Percentiles rank a stretch among this genome's conserved stretches.
Conservation (phyloP, 2,113 vertebrate genomes). For the Gracilinanus agilis region DNA sequence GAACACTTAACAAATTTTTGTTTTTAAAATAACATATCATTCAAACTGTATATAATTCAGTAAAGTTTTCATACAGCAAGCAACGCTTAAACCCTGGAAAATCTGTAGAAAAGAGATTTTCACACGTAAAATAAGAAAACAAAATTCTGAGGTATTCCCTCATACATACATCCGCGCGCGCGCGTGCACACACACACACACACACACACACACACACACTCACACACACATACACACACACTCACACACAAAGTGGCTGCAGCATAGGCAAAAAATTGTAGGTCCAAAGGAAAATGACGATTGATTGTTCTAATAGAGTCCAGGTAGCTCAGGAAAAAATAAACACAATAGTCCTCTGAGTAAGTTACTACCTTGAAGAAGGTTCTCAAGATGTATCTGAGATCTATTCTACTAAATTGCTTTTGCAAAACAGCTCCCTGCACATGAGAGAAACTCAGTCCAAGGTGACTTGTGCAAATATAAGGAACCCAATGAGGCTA, state of each 20-base stretch:
- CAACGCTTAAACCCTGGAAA: slow-evolving; percentile 90
- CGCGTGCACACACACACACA: slow-evolving; percentile 54
- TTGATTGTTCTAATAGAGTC: slow-evolving; percentile 88
- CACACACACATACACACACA: slow-evolving; percentile 45
- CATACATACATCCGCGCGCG: slow-evolving; percentile 66
- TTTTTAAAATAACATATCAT: slow-evolving; percentile 92
- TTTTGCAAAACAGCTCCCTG: slow-evolving; percentile 91
- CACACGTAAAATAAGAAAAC: slow-evolving; percentile 85
- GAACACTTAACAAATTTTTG: slow-evolving; percentile 88
- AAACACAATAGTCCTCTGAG: slow-evolving; percentile 85
- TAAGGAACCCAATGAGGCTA: slow-evolving; percentile 85
- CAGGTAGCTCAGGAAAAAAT: slow-evolving; percentile 86
- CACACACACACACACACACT: slow-evolving; percentile 55
- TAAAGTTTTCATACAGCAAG: slow-evolving; percentile 89
- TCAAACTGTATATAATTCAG: slow-evolving; percentile 91
- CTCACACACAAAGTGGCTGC: slow-evolving; percentile 85
- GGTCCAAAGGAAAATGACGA: slow-evolving; percentile 85
- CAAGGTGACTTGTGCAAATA: slow-evolving; percentile 93
- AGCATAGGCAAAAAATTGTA: slow-evolving; percentile 90
- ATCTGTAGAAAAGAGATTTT: slow-evolving; percentile 90
- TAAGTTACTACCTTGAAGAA: slow-evolving; percentile 87
- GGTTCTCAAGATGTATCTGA: slow-evolving; percentile 88
- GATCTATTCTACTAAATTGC: slow-evolving; percentile 88
- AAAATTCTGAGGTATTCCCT: slow-evolving; percentile 86
- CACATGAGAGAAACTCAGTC: slow-evolving; percentile 87